A percentile compares a stretch with the other conserved stretches of the same genome.
These are phyloP conservation scores for Hypanus sabinus DNA, from an alignment of 2,113 vertebrate genomes.

Conservation along the genomic window DNA sequence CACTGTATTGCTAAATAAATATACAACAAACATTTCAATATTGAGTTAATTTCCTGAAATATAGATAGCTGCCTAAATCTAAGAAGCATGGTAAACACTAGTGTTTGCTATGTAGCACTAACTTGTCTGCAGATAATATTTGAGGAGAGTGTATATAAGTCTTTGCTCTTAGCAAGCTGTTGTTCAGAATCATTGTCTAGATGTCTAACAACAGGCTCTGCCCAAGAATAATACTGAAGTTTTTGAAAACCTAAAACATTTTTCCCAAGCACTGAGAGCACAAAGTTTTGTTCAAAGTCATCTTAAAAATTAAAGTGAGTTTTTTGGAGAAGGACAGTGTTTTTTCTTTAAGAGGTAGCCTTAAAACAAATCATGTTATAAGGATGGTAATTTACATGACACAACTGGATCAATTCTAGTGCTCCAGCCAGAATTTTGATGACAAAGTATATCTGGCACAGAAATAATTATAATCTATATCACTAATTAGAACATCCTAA, in stretches of 20 bases:
- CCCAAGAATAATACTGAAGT: not conserved
- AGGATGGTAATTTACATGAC: conserved; percentile 13
- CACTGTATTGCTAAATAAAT: too few species aligned
- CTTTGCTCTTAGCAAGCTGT: not conserved
- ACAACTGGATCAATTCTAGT: conserved; percentile 41
- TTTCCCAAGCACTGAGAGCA: conserved; percentile 19
- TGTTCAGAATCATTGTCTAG: not conserved
- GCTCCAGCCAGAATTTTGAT: conserved; percentile 52
- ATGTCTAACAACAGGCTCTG: not conserved
- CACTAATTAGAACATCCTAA: conserved; percentile 6
- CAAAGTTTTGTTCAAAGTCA: conserved; percentile 22
- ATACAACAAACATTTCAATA: not conserved
- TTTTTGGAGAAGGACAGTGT: not conserved
- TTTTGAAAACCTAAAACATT: not conserved
- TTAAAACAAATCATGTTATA: not conserved
- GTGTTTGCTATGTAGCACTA: not conserved
- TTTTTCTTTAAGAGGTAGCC: not conserved
- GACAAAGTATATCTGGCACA: not conserved
- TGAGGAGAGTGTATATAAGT: not conserved
- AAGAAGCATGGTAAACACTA: not conserved
- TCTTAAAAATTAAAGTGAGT: not conserved
- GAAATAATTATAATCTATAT: not conserved
- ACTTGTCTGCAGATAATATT: not conserved
- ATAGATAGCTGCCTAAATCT: not conserved
- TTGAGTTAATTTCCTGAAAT: not conserved